phyloP scores from a whole-genome alignment of 35 echinoderm and acorn worm species.

The Patiria miniata region DNA sequence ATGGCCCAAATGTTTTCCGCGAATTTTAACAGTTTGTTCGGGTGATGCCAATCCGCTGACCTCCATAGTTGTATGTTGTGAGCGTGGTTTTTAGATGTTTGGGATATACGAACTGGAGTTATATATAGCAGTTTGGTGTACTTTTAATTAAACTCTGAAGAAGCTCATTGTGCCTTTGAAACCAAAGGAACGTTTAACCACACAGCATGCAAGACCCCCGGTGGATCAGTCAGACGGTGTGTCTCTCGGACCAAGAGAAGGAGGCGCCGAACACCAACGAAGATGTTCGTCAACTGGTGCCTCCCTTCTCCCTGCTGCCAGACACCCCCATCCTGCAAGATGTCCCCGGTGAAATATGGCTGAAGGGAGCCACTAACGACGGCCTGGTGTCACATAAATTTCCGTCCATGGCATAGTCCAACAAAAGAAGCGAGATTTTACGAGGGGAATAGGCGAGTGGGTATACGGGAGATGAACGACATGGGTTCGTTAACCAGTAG shows the following conservation, averaged over 20 bases:
- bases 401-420: neutral
- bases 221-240: too few species aligned
- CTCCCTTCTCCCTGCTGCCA: neutral
- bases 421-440: neutral
- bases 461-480: neutral
- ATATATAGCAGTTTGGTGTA: too few species aligned
- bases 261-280: slow-evolving; percentile 1
- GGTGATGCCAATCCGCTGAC: too few species aligned
- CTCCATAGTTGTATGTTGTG: too few species aligned
- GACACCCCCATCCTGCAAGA: slow-evolving; percentile 2
- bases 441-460: neutral
- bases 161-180: too few species aligned
- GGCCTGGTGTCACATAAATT: slow-evolving; percentile 8
- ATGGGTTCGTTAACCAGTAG: slow-evolving; percentile 23
- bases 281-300: neutral
- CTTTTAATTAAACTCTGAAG: too few species aligned
- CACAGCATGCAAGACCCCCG: too few species aligned
- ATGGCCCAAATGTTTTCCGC: neutral
- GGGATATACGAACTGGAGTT: too few species aligned
- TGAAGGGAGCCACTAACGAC: neutral
- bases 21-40: too few species aligned
- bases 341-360: neutral
- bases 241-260: too few species aligned
- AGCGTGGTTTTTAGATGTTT: too few species aligned
- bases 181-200: too few species aligned